Evolutionary conservation across 2,888 invertebrate species (phyloP), one percentile per base, ranked within the genome.

Genomic region (Eupeodes latifasciatus): DNA sequence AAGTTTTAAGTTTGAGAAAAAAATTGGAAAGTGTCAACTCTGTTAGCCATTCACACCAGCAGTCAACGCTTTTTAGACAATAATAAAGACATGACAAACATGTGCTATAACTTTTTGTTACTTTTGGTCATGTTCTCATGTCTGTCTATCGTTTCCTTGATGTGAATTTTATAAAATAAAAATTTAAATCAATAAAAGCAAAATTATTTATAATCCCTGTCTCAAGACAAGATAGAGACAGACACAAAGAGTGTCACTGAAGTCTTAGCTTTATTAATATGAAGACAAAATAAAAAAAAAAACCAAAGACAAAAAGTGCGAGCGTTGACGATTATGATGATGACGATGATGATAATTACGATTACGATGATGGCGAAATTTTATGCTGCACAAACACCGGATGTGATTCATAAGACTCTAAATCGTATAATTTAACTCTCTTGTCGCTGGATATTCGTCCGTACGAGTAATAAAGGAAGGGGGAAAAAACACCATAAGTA

Each of bases 361-460:
- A 66, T 64, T 64, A 64, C 75, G 53, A 61, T 78, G 62, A 85
- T 85, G 81, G 81, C 88, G 88, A 88, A 88, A 88, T 85, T 88
- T 88, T 85, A 88, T 85, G 85, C 85, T 85, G 85, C 88, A 88
- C 85, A 77, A 81, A 78, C 81, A 85, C 88, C 88, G 88, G 88
- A 88, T 85, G 74, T 88, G 88, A 88, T 88, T 88, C 88, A 88
- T 88, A 88, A 78, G 83, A 76, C 81, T 71, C 88, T 85, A 88
- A 88, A 85, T 88, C 88, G 85, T 88, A 81, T 85, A 81, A 85
- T 88, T 85, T 85, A 80, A 69, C 51, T 66, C 40, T 40, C 40
- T 40, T 40, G 40, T 40, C 62, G 49, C 75, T 62, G 19, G 66
- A 47, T 47, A 66, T 19, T 47, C 4, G 4, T 1, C 5, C 9